Evolutionary conservation across 92 coral and sea anemone genomes (phyloP), one percentile per base, ranked within the genome.

Genomic region (Umimayanthus kanabou): DNA sequence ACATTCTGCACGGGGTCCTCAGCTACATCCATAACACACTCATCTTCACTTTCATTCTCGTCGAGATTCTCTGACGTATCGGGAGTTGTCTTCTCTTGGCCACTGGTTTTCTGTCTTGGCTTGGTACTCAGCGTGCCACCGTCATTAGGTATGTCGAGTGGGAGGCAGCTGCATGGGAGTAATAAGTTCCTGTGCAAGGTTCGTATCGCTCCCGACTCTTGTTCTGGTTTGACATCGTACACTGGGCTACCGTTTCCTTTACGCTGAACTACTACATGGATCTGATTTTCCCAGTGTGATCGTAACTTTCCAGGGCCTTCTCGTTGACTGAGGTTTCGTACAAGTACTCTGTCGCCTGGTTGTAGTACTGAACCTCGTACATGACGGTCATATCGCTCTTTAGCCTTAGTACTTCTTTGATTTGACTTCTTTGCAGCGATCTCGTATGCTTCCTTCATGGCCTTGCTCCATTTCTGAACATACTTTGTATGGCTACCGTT

Each of bases 231-330:
- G 57, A 87, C 88, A 50, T 58, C 81, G 55, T 87, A 90, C 64
- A 87, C 90, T 49, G 88, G 90, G 84, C 90, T 90, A 74, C 80
- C 65, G n/a, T n/a, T n/a, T n/a, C n/a, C n/a, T n/a, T n/a, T n/a
- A n/a, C n/a, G n/a, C n/a, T n/a, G n/a, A n/a, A n/a, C n/a, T n/a
- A n/a, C n/a, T n/a, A n/a, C n/a, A n/a, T n/a, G n/a, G n/a, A n/a
- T n/a, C n/a, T n/a, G n/a, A n/a, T n/a, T n/a, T n/a, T n/a, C n/a
- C n/a, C n/a, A n/a, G n/a, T n/a, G n/a, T n/a, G n/a, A n/a, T n/a
- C n/a, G n/a, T n/a, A n/a, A n/a, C n/a, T n/a, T n/a, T n/a, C n/a
- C n/a, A n/a, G n/a, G n/a, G n/a, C n/a, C n/a, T n/a, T n/a, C n/a
- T n/a, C n/a, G n/a, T n/a, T n/a, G n/a, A n/a, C n/a, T n/a, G n/a